These are phyloP conservation scores for Nebria brevicollis DNA, from an alignment of 2,888 invertebrate species.

Conservation along the genomic window DNA sequence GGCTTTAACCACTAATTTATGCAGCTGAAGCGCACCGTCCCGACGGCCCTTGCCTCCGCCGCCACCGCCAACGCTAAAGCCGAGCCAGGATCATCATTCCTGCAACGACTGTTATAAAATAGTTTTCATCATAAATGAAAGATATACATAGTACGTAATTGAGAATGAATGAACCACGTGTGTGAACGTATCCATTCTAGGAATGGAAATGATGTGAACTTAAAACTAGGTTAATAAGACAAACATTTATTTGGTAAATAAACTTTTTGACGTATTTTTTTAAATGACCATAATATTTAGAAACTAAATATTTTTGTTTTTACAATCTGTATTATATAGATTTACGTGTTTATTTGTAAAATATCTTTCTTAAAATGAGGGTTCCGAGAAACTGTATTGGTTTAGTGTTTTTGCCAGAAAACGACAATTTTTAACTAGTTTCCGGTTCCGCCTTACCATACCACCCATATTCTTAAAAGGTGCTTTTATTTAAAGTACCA, in stretches of 20 bases:
- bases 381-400: background rate
- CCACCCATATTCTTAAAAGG: background rate
- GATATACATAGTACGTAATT: too few relatives aligned
- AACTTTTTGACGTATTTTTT: background rate
- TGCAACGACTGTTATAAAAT: background rate
- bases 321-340: background rate
- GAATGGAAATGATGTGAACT: background rate
- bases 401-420: background rate
- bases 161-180: too few relatives aligned
- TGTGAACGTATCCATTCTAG: too few relatives aligned
- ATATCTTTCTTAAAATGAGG: background rate
- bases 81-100: background rate
- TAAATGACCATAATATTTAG: background rate
- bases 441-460: conserved; percentile 1
- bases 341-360: background rate
- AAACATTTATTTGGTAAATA: background rate
- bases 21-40: conserved; percentile 61
- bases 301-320: background rate
- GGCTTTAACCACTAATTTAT: conserved; percentile 81
- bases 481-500: background rate
- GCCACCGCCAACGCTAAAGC: background rate
- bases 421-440: background rate
- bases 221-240: background rate
- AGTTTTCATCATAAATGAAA: background rate
- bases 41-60: background rate